phyloP scores from a whole-genome alignment of 1,140 invertebrate genomes.

The Neelides sp. region DNA sequence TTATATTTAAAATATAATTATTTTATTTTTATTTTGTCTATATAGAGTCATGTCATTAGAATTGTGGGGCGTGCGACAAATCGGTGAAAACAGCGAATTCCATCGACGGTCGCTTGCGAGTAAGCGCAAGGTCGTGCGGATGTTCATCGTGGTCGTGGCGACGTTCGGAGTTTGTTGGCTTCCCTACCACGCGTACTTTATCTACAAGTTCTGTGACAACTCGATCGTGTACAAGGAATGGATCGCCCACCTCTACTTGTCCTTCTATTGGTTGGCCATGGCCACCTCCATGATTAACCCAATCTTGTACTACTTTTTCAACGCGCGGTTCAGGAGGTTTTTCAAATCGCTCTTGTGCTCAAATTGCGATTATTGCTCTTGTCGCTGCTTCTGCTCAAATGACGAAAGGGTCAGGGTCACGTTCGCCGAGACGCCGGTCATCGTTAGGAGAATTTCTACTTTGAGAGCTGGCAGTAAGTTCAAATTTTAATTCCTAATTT shows the following conservation, averaged over 20 bases:
- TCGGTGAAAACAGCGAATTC: constrained; percentile 73
- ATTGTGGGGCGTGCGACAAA: constrained; percentile 61
- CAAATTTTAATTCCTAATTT: too few relatives aligned
- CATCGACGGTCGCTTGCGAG: constrained; percentile 72
- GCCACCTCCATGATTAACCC: constrained; percentile 84
- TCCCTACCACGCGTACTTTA: constrained; percentile 76
- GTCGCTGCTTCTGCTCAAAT: too few relatives aligned
- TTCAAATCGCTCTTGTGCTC: too few relatives aligned
- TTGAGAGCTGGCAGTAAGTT: too few relatives aligned
- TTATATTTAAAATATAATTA: too few relatives aligned
- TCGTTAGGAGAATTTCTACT: too few relatives aligned
- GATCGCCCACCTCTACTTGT: constrained; percentile 65
- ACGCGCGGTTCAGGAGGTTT: too few relatives aligned
- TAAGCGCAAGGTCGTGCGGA: constrained; percentile 76
- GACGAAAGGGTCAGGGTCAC: too few relatives aligned
- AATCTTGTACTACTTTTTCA: too few relatives aligned
- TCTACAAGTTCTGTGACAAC: constrained; percentile 64
- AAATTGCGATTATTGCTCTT: too few relatives aligned
- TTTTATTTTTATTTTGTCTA: too few relatives aligned
- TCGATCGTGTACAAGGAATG: constrained; percentile 54
- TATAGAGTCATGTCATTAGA: constrained; percentile 63
- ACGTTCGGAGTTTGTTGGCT: constrained; percentile 81
- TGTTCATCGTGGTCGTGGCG: constrained; percentile 67
- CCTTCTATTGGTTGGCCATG: constrained; percentile 86
- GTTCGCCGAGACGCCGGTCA: too few relatives aligned